A percentile compares a stretch with the other conserved stretches of the same genome.
phyloP scores from a whole-genome alignment of 2,113 vertebrate species.

The Gopherus flavomarginatus region DNA sequence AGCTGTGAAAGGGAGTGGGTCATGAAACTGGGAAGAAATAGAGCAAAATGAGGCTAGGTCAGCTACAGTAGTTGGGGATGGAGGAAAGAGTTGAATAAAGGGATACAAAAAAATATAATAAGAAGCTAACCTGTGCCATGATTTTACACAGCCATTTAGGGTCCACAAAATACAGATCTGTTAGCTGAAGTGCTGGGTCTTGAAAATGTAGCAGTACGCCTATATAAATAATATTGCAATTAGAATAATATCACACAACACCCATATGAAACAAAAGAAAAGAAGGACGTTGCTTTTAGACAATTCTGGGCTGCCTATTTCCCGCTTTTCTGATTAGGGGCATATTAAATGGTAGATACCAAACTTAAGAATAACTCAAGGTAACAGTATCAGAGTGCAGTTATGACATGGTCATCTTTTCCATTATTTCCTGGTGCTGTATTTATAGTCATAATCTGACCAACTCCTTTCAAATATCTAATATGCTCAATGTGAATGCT shows the following conservation, averaged over 20 bases:
- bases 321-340: background rate
- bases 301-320: background rate
- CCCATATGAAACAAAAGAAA: background rate
- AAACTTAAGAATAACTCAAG: background rate
- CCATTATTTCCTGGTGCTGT: background rate
- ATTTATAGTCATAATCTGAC: background rate
- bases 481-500: background rate
- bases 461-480: background rate
- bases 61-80: background rate
- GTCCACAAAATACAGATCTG: slow-evolving; percentile 93
- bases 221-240: slow-evolving; percentile 65
- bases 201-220: slow-evolving; percentile 96
- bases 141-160: slow-evolving; percentile 97
- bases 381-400: background rate
- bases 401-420: background rate
- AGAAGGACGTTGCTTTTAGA: background rate
- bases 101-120: background rate
- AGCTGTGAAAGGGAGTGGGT: background rate
- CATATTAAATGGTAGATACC: background rate
- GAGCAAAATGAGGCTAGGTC: background rate
- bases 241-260: background rate
- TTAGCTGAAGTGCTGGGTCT: slow-evolving; percentile 92
- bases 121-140: slow-evolving; percentile 90
- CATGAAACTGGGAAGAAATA: background rate
- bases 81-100: background rate